Base-by-base conservation (phyloP, 2,888 invertebrate species). In the Amorpha juglandis region DNA sequence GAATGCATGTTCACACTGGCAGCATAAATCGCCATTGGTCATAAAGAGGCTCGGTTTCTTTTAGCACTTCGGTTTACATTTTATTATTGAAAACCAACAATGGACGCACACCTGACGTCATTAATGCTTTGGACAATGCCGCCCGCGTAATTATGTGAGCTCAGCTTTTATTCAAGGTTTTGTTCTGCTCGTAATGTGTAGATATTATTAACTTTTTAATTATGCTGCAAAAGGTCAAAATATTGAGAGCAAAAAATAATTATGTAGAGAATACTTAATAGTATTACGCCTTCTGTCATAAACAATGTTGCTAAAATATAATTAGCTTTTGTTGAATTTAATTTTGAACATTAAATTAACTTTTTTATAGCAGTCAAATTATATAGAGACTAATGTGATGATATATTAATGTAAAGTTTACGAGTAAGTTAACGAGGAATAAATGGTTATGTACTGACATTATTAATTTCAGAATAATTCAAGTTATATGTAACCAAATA, bases 41-140 rank as follows among this genome's bases (percentile, higher is more conserved):
- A 81, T 89, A 88, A 89, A 87, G 75, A 77, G 71, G 70, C 78
- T 80, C 81, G 81, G 84, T 82, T 86, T 84, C 87, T 88, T 90
- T 90, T 88, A 86, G 77, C 86, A 84, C 82, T 78, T 86, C 82
- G 69, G 70, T 76, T 83, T 85, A 82, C 83, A 75, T 77, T 86
- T 85, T 82, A 82, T 84, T 86, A 87, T 87, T 88, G 84, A 83
- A 87, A 84, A 75, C 80, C 83, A 87, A 88, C 88, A 87, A 86
- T 84, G 80, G 78, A 75, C 68, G 21, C 71, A 84, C 85, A 86
- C 83, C 83, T 85, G 84, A 79, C 81, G 78, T 82, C 82, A 82
- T 82, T 83, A 48, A 64, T 33, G 75, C 80, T 81, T 86, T 86
- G 84, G 75, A 82, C 77, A 75, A 80, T 72, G 79, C 84, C 84